phyloP scores from a whole-genome alignment of 2,797 vertebrate genomes.

The Macropodus opercularis region DNA sequence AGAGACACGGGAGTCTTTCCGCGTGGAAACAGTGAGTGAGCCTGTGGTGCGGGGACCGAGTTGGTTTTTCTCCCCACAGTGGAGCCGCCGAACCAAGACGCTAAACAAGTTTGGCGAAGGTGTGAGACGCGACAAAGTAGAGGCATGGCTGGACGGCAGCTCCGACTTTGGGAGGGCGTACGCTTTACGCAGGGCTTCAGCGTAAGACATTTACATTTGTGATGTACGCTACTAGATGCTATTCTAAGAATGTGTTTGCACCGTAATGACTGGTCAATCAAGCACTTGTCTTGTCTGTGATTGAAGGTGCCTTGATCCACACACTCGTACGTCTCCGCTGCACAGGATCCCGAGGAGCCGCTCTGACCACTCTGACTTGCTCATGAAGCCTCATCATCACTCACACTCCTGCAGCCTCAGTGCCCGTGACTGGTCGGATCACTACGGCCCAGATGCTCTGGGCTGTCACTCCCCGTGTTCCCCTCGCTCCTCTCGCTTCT shows the following conservation, averaged over 20 bases:
- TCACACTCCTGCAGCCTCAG: conserved; percentile 14
- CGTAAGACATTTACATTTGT: conserved; percentile 50
- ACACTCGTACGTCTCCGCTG: conserved; percentile 23
- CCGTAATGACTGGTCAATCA: background rate
- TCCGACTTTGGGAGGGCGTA: conserved; percentile 66
- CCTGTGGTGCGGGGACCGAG: conserved; percentile 18
- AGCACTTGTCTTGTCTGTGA: conserved; percentile 24
- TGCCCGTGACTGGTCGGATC: conserved; percentile 31
- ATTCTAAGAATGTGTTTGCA: background rate
- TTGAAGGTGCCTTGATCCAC: conserved; percentile 33
- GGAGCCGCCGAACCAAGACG: conserved; percentile 48
- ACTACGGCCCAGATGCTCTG: conserved; percentile 7
- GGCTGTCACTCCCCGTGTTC: conserved; percentile 30
- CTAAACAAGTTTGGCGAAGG: conserved; percentile 37
- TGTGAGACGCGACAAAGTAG: conserved; percentile 34
- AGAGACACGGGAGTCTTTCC: background rate
- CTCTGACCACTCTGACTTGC: conserved; percentile 34
- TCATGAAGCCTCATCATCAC: conserved; percentile 5
- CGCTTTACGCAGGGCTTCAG: conserved; percentile 65
- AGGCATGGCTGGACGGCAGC: conserved; percentile 69
- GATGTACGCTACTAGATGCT: no score
- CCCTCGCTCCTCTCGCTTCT: conserved; percentile 21
- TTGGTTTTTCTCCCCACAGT: conserved; percentile 69
- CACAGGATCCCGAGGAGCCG: conserved; percentile 38
- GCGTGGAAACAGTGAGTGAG: background rate